A percentile compares a stretch with the other conserved stretches of the same genome.
These are phyloP conservation scores for Carettochelys insculpta DNA, from an alignment of 2,113 vertebrate genomes.

Conservation along the genomic window DNA sequence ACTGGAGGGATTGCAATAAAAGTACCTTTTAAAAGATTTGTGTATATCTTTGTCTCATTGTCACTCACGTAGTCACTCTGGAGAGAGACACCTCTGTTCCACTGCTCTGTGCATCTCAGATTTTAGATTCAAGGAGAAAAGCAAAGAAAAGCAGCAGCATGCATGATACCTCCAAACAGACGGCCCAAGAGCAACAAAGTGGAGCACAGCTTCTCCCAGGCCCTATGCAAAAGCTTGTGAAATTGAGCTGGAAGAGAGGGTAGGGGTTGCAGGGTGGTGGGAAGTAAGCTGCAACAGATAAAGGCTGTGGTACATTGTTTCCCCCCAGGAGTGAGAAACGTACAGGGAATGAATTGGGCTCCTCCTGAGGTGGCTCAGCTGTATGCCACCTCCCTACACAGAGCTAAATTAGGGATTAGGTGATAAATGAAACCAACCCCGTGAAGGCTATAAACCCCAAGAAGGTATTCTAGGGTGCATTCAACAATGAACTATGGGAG, in stretches of 20 bases:
- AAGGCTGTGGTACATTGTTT: background rate
- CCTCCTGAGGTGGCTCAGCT: no score
- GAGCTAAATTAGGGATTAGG: no score
- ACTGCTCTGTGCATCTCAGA: background rate
- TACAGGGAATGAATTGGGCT: background rate
- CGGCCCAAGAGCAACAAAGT: background rate
- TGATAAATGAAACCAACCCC: no score
- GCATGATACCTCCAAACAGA: background rate
- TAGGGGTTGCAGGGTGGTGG: accelerated
- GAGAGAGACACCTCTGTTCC: background rate
- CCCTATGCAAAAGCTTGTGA: background rate
- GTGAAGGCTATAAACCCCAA: no score
- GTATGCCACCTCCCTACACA: no score
- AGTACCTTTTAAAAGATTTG: background rate
- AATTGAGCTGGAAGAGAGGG: background rate
- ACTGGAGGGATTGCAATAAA: conserved; percentile 12
- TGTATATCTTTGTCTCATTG: conserved; percentile 41
- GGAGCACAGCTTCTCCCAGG: background rate
- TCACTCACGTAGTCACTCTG: background rate
- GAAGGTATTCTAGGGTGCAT: no score
- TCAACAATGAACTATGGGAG: no score
- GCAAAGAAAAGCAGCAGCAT: background rate
- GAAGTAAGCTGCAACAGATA: background rate
- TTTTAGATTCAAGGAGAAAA: background rate
- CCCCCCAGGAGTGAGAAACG: background rate